These are phyloP conservation scores for Cactoblastis cactorum DNA, from an alignment of 2,888 invertebrate genomes.

Conservation along the genomic window DNA sequence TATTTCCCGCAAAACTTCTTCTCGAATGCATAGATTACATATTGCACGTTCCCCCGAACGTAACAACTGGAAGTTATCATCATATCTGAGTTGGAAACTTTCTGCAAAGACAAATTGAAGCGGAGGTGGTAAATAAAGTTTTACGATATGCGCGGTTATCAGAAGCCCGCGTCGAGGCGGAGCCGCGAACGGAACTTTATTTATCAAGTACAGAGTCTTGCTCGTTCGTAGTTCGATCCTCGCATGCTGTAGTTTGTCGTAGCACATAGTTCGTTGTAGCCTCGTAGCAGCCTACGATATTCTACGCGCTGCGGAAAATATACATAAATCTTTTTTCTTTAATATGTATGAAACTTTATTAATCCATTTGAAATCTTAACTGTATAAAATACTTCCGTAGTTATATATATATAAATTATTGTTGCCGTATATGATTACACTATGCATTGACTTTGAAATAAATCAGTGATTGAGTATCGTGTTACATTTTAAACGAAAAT, in stretches of 20 bases:
- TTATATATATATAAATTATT: too few relatives aligned
- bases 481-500: too few relatives aligned
- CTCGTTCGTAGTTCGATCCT: not conserved
- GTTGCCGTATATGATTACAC: too few relatives aligned
- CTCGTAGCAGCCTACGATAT: not conserved
- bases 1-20: slow-evolving; percentile 26
- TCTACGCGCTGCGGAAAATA: not conserved
- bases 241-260: not conserved
- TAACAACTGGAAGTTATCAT: slow-evolving; percentile 52
- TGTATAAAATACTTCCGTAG: too few relatives aligned
- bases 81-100: slow-evolving; percentile 60
- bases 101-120: slow-evolving; percentile 65
- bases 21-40: slow-evolving; percentile 34
- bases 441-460: too few relatives aligned
- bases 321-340: too few relatives aligned
- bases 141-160: slow-evolving; percentile 71
- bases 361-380: too few relatives aligned
- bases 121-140: slow-evolving; percentile 68
- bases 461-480: too few relatives aligned
- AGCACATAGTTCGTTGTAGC: not conserved
- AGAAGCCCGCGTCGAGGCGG: slow-evolving; percentile 51
- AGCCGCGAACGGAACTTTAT: slow-evolving; percentile 40
- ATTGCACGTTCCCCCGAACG: slow-evolving; percentile 40
- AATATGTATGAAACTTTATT: too few relatives aligned
- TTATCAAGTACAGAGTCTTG: slow-evolving; percentile 36